A percentile compares a stretch with the other conserved stretches of the same genome.
phyloP scores from a whole-genome alignment of 1,140 invertebrate species.

The Brevipalpus yothersi region DNA sequence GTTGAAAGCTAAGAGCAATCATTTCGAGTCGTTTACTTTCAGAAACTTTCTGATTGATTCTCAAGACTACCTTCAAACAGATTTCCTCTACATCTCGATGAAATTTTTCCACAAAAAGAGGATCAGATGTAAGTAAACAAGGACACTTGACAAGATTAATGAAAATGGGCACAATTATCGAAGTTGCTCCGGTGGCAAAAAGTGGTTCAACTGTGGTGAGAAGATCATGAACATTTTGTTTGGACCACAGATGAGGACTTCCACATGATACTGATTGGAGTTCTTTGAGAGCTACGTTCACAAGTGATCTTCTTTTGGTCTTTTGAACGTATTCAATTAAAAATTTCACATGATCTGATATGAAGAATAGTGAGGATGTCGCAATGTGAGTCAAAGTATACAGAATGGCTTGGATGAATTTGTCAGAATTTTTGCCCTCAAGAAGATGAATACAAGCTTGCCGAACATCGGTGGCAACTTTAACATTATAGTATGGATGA shows the following conservation, averaged over 20 bases:
- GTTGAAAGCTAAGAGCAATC: not conserved
- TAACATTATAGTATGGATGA: constrained; percentile 77
- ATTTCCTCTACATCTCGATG: not conserved
- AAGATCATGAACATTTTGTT: constrained; percentile 30
- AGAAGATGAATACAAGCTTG: constrained; percentile 51
- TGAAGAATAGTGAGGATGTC: constrained; percentile 60
- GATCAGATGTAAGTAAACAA: not conserved
- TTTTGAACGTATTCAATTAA: constrained; percentile 29
- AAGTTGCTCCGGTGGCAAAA: not conserved
- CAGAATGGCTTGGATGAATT: constrained; percentile 61
- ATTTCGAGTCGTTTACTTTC: not conserved
- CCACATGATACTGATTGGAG: constrained; percentile 43
- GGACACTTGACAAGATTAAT: constrained; percentile 1
- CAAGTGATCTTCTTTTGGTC: constrained; percentile 41
- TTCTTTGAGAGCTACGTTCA: constrained; percentile 42
- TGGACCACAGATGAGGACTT: constrained; percentile 50
- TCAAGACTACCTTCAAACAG: not conserved
- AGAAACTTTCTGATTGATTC: not conserved
- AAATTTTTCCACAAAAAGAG: not conserved
- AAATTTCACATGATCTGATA: constrained; percentile 48
- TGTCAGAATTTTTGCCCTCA: constrained; percentile 38
- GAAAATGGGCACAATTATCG: not conserved
- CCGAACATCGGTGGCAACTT: constrained; percentile 43
- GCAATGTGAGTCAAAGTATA: constrained; percentile 66
- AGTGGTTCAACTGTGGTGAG: not conserved